Evolutionary conservation across 2,797 vertebrate genomes (phyloP).

Genomic region (Oreochromis mossambicus): DNA sequence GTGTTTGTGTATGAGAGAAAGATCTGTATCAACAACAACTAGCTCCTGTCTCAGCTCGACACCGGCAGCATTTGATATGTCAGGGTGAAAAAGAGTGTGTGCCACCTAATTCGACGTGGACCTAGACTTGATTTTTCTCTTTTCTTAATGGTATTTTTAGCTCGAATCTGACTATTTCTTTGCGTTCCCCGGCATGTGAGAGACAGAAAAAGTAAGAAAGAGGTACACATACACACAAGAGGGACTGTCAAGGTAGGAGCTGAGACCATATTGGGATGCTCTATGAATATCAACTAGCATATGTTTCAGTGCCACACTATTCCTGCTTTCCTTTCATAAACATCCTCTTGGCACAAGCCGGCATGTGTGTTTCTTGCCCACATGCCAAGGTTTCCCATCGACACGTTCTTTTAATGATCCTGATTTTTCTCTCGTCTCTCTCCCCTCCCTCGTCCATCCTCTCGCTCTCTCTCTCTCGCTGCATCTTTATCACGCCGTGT

Average conservation of each 20-base stretch:
- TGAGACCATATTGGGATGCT: conserved; percentile 53
- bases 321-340: conserved; percentile 52
- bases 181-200: conserved; percentile 3
- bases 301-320: conserved; percentile 45
- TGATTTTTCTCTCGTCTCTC: conserved; percentile 24
- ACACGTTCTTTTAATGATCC: conserved; percentile 47
- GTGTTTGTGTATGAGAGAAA: not conserved
- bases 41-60: conserved; percentile 15
- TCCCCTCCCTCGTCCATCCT: conserved; percentile 1
- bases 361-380: conserved; percentile 32
- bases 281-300: conserved; percentile 67
- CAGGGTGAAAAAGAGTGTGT: not conserved
- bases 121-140: conserved; percentile 10
- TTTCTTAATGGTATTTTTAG: conserved; percentile 51
- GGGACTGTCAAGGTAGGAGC: conserved; percentile 48
- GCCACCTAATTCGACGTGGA: conserved; percentile 4
- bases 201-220: conserved; percentile 21
- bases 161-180: conserved; percentile 26
- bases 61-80: conserved; percentile 13
- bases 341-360: conserved; percentile 49
- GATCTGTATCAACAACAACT: conserved; percentile 31
- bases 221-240: conserved; percentile 20
- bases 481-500: conserved; percentile 23
- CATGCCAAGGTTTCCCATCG: conserved; percentile 30
- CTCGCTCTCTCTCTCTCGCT: conserved; percentile 1